A percentile compares a stretch with the other conserved stretches of the same genome.
These are phyloP conservation scores for Gouania willdenowi DNA, from an alignment of 2,797 vertebrate genomes.

Conservation along the genomic window DNA sequence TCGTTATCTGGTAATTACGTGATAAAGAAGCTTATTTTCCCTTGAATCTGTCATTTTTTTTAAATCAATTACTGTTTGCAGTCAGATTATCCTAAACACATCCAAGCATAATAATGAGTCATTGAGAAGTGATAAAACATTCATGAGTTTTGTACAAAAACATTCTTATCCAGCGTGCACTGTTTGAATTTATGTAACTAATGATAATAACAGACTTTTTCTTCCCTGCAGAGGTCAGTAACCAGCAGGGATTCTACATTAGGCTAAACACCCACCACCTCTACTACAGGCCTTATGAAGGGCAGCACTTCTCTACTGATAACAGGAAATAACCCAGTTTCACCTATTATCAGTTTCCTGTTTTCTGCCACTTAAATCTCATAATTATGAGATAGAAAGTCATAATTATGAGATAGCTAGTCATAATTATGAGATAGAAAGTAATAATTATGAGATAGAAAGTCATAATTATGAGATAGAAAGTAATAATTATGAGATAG, in stretches of 20 bases:
- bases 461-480: no score
- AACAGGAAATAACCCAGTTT: no score
- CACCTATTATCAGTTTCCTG: no score
- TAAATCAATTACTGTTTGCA: constrained; percentile 14
- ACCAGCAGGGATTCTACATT: background rate
- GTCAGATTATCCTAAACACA: constrained; percentile 13
- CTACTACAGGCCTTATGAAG: background rate
- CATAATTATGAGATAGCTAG: no score
- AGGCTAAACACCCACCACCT: background rate
- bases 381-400: no score
- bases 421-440: no score
- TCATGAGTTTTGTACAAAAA: constrained; percentile 15
- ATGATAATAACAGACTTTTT: background rate
- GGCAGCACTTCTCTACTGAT: background rate
- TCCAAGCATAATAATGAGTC: constrained; percentile 35
- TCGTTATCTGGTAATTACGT: no score
- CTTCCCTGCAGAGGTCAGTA: background rate
- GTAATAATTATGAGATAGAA: no score
- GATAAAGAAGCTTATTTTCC: background rate
- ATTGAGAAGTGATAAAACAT: constrained; percentile 25
- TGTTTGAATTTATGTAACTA: background rate
- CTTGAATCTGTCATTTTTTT: constrained; percentile 5
- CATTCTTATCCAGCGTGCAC: background rate
- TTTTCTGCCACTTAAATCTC: no score
- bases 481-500: no score